A percentile compares a stretch with the other conserved stretches of the same genome.
phyloP scores from a whole-genome alignment of 35 echinoderm and acorn worm genomes.

The Apostichopus parvimensis region DNA sequence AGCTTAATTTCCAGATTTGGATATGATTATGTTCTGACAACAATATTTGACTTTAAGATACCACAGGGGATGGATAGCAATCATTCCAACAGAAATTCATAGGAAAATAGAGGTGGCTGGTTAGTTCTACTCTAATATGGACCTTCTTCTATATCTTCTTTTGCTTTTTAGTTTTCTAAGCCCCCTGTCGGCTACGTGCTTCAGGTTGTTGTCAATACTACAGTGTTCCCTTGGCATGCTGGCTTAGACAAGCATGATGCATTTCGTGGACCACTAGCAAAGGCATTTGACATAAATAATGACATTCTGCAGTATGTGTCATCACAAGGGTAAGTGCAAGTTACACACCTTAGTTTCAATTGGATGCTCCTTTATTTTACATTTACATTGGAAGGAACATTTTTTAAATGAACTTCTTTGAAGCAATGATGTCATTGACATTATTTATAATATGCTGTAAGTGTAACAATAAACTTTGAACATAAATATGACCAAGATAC shows the following conservation, averaged over 20 bases:
- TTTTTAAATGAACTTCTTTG: background rate
- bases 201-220: constrained; percentile 88
- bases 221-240: constrained; percentile 91
- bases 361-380: background rate
- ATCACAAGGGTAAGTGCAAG: constrained; percentile 67
- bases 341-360: too few relatives aligned
- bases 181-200: constrained; percentile 88
- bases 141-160: background rate
- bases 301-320: constrained; percentile 79
- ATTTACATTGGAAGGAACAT: background rate
- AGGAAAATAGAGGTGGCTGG: too few relatives aligned
- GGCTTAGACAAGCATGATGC: constrained; percentile 81
- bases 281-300: constrained; percentile 79
- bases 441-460: too few relatives aligned
- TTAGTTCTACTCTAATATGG: too few relatives aligned
- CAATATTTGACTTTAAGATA: too few relatives aligned
- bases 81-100: too few relatives aligned
- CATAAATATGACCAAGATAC: too few relatives aligned
- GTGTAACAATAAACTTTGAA: too few relatives aligned
- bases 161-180: constrained; percentile 75
- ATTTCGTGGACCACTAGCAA: constrained; percentile 75
- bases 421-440: background rate
- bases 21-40: too few relatives aligned
- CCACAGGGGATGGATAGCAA: too few relatives aligned
- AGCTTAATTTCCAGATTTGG: too few relatives aligned